Evolutionary conservation across 2,888 invertebrate genomes (phyloP).

Genomic region (Sthenelais limicola): DNA sequence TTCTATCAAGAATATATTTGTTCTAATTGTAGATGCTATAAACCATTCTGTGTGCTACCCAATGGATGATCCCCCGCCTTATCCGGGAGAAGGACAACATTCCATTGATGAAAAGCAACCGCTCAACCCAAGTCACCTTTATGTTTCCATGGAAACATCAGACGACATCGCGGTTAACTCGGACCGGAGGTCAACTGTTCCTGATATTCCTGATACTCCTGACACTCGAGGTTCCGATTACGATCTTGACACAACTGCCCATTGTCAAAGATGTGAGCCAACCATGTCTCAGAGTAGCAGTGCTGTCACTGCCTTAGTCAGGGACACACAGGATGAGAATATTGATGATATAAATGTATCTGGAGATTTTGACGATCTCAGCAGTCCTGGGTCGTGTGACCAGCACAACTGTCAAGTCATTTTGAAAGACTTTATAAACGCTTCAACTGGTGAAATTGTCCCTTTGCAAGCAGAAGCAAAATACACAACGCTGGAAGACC

Average conservation of each 20-base stretch:
- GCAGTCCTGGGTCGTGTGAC: no score
- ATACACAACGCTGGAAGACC: no score
- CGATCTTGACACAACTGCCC: not conserved
- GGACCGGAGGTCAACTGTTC: no score
- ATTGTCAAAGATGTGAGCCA: not conserved
- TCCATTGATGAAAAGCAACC: slow-evolving; percentile 20
- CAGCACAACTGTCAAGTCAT: no score
- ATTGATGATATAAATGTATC: no score
- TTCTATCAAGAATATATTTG: no score
- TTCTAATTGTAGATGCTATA: slow-evolving; percentile 1
- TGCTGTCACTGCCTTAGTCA: not conserved
- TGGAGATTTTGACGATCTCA: no score
- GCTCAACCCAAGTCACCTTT: slow-evolving; percentile 27
- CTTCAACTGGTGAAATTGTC: no score
- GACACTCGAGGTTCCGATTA: not conserved
- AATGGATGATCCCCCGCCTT: slow-evolving; percentile 44
- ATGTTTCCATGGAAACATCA: slow-evolving; percentile 19
- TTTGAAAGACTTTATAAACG: no score
- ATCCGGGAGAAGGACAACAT: slow-evolving; percentile 35
- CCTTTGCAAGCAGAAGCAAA: no score
- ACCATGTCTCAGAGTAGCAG: not conserved
- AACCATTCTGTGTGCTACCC: slow-evolving; percentile 29
- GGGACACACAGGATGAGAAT: no score
- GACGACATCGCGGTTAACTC: not conserved
- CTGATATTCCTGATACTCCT: no score